These are phyloP conservation scores for Periophthalmus modestus DNA, from an alignment of 2,113 vertebrate genomes.

Conservation along the genomic window DNA sequence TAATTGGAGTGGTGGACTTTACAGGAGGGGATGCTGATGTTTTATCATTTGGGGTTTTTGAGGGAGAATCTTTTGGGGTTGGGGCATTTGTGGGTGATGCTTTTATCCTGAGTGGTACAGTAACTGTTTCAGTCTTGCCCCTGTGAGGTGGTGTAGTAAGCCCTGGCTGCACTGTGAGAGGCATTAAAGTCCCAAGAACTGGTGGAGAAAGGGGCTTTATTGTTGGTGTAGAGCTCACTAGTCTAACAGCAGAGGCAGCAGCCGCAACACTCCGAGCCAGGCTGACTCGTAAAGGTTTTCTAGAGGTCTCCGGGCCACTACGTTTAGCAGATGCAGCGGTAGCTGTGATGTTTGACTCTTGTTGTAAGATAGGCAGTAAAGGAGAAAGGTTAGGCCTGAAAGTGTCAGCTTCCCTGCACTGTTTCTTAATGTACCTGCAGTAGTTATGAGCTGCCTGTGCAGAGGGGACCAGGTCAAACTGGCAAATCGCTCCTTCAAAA, in stretches of 20 bases:
- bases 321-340: slow-evolving; percentile 49
- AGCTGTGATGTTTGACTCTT: slow-evolving; percentile 67
- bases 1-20: slow-evolving; percentile 50
- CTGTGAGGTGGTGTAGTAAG: slow-evolving; percentile 58
- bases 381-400: slow-evolving; percentile 83
- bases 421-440: slow-evolving; percentile 93
- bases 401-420: slow-evolving; percentile 88
- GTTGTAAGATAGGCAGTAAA: slow-evolving; percentile 78
- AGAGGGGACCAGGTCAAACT: slow-evolving; percentile 92
- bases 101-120: slow-evolving; percentile 59
- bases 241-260: slow-evolving; percentile 69
- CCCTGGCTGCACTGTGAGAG: slow-evolving; percentile 56
- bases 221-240: slow-evolving; percentile 45
- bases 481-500: slow-evolving; percentile 96
- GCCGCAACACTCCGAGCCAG: slow-evolving; percentile 67
- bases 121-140: slow-evolving; percentile 60
- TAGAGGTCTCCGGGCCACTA: slow-evolving; percentile 39
- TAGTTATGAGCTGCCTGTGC: slow-evolving; percentile 91
- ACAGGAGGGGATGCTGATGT: slow-evolving; percentile 42
- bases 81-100: slow-evolving; percentile 39
- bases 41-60: slow-evolving; percentile 57
- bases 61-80: slow-evolving; percentile 39
- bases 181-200: slow-evolving; percentile 47
- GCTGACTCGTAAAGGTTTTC: slow-evolving; percentile 54
- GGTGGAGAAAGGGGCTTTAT: slow-evolving; percentile 41